Base-by-base conservation (phyloP, 2,888 invertebrate genomes). In the Plebejus argus region DNA sequence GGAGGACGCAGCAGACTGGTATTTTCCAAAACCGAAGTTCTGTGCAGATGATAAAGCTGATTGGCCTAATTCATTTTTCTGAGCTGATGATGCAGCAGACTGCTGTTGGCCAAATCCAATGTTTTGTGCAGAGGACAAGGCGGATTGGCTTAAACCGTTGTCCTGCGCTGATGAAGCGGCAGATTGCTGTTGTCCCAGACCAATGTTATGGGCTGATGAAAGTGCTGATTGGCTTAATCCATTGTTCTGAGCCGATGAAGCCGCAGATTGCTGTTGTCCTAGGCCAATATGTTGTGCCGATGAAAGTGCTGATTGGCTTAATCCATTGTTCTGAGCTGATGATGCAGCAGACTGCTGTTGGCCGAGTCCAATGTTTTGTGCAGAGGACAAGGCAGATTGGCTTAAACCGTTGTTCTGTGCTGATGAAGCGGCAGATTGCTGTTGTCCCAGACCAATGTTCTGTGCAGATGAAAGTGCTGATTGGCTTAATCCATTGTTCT, bases 151-250 rank as follows among this genome's bases (percentile, higher is more conserved):
- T 28, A 86, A 87, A 76, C 86, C 87, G 3, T 84, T 81, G 0
- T 86, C 80, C 56, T 90, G 89, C 12, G 91, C 91, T 2, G 89
- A 83, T 77, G 87, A 87, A 3, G 85, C 78, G 3, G 90, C 86
- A 3, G 88, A 84, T 20, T 58, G 56, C 18, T 58, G 56, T 58
- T 88, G 88, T 76, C 80, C 86, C 82, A 87, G 84, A 18, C 89
- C 85, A 71, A 83, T 85, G 85, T 88, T 91, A 12, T 71, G 71
- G 3, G 71, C 71, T 1, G 71, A 70, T 10, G 70, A 71, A n/a
- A 71, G 10, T 6, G 71, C 71, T 5, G 71, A 71, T 39, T 71
- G 35, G 39, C 71, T 20, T 15, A 71, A 39, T 8, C 71, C 71
- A 3, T 28, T 33, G n/a, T 39, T 71, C 35, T 39, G 71, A 2